phyloP scores from a whole-genome alignment of 1,140 invertebrate genomes.

The Drosophila orena region DNA sequence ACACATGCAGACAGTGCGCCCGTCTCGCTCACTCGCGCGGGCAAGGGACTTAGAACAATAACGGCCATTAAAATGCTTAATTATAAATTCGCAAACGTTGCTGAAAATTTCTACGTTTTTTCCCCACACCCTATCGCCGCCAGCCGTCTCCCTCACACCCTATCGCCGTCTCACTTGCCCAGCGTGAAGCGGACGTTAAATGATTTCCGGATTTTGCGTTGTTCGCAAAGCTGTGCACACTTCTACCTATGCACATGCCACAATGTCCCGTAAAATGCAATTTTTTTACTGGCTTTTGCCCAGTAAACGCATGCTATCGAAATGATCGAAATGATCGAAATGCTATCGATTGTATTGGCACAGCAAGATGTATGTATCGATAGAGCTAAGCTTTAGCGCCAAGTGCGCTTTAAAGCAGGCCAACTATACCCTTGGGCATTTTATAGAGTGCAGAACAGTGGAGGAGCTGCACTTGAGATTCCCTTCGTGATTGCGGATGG shows the following conservation, averaged over 20 bases:
- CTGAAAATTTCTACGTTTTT: conserved; percentile 63
- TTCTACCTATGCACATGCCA: conserved; percentile 2
- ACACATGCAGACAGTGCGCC: conserved; percentile 1
- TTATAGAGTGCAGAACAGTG: neutral
- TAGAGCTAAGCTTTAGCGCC: no score
- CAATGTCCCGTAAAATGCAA: neutral
- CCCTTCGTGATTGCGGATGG: conserved; percentile 25
- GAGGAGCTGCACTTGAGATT: conserved; percentile 39
- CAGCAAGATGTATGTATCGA: no score
- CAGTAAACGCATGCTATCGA: no score
- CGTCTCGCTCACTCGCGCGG: conserved; percentile 4
- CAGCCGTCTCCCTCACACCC: neutral
- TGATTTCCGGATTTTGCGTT: conserved; percentile 43
- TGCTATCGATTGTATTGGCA: no score
- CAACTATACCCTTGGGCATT: no score
- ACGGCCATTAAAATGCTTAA: conserved; percentile 84
- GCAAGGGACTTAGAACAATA: conserved; percentile 67
- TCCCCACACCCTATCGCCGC: neutral
- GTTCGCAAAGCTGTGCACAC: conserved; percentile 15
- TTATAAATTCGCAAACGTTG: conserved; percentile 83
- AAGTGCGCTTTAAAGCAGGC: no score
- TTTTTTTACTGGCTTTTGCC: no score
- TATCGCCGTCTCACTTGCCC: conserved; percentile 2
- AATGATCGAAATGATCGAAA: neutral
- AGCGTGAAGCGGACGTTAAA: conserved; percentile 37